These are phyloP conservation scores for Gymnocheta viridis DNA, from an alignment of 2,888 invertebrate species.

Conservation along the genomic window DNA sequence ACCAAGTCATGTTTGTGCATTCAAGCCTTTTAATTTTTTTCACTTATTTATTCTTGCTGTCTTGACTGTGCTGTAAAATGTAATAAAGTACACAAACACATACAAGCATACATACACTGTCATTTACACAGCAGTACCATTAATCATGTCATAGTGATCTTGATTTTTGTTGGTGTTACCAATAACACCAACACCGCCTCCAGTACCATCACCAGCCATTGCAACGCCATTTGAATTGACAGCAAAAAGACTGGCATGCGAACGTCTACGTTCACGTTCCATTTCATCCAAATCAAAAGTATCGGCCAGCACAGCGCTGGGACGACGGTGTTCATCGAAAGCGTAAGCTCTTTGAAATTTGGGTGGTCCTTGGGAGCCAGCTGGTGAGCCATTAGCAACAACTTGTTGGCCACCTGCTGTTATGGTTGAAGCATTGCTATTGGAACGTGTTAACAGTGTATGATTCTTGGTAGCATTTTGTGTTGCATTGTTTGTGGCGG, in stretches of 20 bases:
- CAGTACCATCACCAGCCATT: background rate
- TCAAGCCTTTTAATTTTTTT: constrained; percentile 6
- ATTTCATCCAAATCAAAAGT: constrained; percentile 81
- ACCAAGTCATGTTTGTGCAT: constrained; percentile 60
- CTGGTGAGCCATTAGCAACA: constrained; percentile 57
- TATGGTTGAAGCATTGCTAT: constrained; percentile 59
- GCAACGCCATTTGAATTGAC: constrained; percentile 42
- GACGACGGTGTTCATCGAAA: constrained; percentile 78
- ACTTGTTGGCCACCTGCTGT: constrained; percentile 57
- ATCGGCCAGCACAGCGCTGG: constrained; percentile 74
- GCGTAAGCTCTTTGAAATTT: constrained; percentile 78
- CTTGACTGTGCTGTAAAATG: constrained; percentile 8
- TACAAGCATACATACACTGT: background rate
- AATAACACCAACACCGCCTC: constrained; percentile 20
- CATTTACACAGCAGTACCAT: constrained; percentile 80
- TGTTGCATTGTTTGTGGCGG: constrained; percentile 49
- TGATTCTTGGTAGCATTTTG: constrained; percentile 50
- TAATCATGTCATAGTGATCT: constrained; percentile 79
- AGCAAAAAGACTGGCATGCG: constrained; percentile 81
- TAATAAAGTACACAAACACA: background rate
- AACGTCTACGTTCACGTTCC: constrained; percentile 80
- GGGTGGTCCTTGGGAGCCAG: constrained; percentile 63
- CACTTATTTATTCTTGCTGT: constrained; percentile 8
- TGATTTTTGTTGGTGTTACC: constrained; percentile 55
- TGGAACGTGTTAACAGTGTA: constrained; percentile 63